Percentiles rank a stretch among this genome's conserved stretches.
phyloP scores from a whole-genome alignment of 2,797 vertebrate genomes.

The Centropyge bicolor region DNA sequence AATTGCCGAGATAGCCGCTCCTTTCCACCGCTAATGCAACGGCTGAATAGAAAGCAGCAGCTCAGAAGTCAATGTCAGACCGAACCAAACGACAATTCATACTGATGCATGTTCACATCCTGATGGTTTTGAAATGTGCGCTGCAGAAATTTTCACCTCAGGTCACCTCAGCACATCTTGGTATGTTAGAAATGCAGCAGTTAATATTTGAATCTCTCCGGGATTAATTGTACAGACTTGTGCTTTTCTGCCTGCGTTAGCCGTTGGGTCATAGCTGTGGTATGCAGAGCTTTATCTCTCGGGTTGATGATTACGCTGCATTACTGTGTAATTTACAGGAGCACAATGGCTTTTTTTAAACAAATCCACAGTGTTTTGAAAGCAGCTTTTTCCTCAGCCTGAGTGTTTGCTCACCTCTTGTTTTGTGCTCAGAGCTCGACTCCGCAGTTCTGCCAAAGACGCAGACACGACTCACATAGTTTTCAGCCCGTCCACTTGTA shows the following conservation, averaged over 20 bases:
- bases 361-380: conserved; percentile 30
- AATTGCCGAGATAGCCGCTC: background rate
- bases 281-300: conserved; percentile 47
- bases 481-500: conserved; percentile 17
- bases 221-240: background rate
- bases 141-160: background rate
- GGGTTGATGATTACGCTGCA: conserved; percentile 37
- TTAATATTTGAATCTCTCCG: background rate
- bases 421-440: conserved; percentile 31
- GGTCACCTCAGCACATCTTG: background rate
- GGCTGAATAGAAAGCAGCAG: background rate
- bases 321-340: conserved; percentile 42
- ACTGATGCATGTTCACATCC: background rate
- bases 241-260: conserved; percentile 9
- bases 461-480: background rate
- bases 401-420: conserved; percentile 51
- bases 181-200: background rate
- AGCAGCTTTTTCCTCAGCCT: conserved; percentile 18
- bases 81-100: background rate
- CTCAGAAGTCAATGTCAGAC: background rate
- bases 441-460: background rate
- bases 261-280: conserved; percentile 39
- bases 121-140: background rate
- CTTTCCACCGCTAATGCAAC: background rate
- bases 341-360: conserved; percentile 45